A percentile compares a stretch with the other conserved stretches of the same genome.
These are phyloP conservation scores for Diplogasteroides magnus DNA, from an alignment of 1,140 invertebrate genomes.

Conservation along the genomic window DNA sequence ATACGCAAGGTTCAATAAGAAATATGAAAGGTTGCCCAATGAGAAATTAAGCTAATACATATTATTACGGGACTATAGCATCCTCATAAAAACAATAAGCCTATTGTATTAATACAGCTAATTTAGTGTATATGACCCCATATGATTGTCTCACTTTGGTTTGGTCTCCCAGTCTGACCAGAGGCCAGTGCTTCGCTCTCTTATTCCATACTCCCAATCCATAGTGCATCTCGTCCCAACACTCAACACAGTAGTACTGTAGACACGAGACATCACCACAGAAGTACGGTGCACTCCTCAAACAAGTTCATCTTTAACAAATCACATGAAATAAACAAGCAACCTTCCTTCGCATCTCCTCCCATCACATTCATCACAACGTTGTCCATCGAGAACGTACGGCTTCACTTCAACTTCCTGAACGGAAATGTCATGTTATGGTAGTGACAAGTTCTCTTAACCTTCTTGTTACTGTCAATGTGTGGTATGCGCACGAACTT, in stretches of 20 bases:
- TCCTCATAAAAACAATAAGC: no score
- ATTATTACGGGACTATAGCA: no score
- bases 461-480: constrained; percentile 87
- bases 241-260: constrained; percentile 98
- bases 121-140: no score
- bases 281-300: constrained; percentile 87
- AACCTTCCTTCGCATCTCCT: constrained; percentile 84
- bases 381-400: constrained; percentile 97
- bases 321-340: background rate
- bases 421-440: background rate
- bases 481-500: constrained; percentile 97
- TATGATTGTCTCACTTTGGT: constrained; percentile 20
- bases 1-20: no score
- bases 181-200: constrained; percentile 14
- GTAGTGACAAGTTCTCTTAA: background rate
- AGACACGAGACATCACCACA: constrained; percentile 61
- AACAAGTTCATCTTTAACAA: background rate
- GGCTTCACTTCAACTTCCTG: constrained; percentile 81
- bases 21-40: no score
- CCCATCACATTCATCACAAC: constrained; percentile 98
- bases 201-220: background rate
- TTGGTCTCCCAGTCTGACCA: constrained; percentile 29
- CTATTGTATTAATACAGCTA: no score
- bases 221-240: constrained; percentile 91
- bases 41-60: no score